Evolutionary conservation across 2,797 vertebrate species (phyloP), one percentile per base, ranked within the genome.

Genomic region (Sebastes itinus): DNA sequence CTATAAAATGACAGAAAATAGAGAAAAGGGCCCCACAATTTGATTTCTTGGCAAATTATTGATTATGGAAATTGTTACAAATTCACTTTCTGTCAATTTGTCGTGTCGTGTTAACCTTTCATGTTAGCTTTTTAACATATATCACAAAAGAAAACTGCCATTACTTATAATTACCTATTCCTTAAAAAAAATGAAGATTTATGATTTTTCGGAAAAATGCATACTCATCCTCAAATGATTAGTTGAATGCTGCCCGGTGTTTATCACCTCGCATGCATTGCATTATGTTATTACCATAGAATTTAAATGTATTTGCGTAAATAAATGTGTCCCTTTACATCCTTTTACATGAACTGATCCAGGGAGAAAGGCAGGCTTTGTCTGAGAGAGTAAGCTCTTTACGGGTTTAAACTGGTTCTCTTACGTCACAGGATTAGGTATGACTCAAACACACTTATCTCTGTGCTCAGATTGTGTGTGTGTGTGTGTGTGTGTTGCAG

Each of bases 401-500:
- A 94, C 22, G 38, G 81, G 82, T 92, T 93, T 74, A 88, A 46
- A 61, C 83, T 54, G 81, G 72, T 62, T 74, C 83, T 78, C 78
- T 94, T 94, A 88, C 83, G 85, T 93, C 89, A 93, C 87, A 85
- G 89, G 91, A 92, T 94, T 91, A 92, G 18, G 18, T 59, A 28
- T 2, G 82, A 87, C 82, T 88, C 79, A 84, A 72, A 81, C 71
- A 74, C 85, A 75, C 70, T 64, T 72, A 49, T 22, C 7, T 2
- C 42, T 78, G 72, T 9, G 46, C 70, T 22, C 6, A 56, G 30
- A 77, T 23, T 78, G 42, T 46, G 16, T 46, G 42, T 7, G 38
- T 14, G 38, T 42, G 38, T 60, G 35, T 56, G 23, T 62, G 42
- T 67, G 33, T 55, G 35, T 75, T 46, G 46, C 14, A 49, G 28